phyloP scores from a whole-genome alignment of 1,140 invertebrate species.

The Drosophila novamexicana region DNA sequence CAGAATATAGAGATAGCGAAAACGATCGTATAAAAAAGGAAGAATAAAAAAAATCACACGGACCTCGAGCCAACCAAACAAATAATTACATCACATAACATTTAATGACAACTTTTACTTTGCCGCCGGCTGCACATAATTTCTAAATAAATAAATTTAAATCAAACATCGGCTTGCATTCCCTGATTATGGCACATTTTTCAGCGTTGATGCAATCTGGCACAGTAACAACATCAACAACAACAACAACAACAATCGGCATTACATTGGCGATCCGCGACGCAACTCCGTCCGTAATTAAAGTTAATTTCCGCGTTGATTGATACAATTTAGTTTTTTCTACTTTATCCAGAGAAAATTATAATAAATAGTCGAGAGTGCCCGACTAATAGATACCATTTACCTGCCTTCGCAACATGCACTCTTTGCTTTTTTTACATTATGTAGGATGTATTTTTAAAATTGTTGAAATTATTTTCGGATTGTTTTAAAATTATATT shows the following conservation, averaged over 20 bases:
- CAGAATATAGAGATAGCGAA: slow-evolving; percentile 29
- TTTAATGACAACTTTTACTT: slow-evolving; percentile 24
- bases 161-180: slow-evolving; percentile 20
- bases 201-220: slow-evolving; percentile 53
- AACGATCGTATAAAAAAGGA: neutral
- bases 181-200: slow-evolving; percentile 24
- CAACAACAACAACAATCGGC: slow-evolving; percentile 31
- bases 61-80: too few species aligned
- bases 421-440: too few species aligned
- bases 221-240: slow-evolving; percentile 26
- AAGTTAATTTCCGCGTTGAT: slow-evolving; percentile 55
- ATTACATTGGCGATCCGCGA: slow-evolving; percentile 22
- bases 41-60: neutral
- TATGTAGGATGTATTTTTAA: too few species aligned
- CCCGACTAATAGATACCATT: neutral
- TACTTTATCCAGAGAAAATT: slow-evolving; percentile 26
- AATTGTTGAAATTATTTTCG: too few species aligned
- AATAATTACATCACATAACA: slow-evolving; percentile 2
- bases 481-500: too few species aligned
- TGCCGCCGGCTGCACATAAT: neutral
- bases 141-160: slow-evolving; percentile 45
- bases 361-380: neutral
- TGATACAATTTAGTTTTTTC: slow-evolving; percentile 34
- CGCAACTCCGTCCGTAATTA: slow-evolving; percentile 64
- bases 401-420: too few species aligned